Conservation (phyloP, 1,140 invertebrate genomes). For the Conus betulinus region DNA sequence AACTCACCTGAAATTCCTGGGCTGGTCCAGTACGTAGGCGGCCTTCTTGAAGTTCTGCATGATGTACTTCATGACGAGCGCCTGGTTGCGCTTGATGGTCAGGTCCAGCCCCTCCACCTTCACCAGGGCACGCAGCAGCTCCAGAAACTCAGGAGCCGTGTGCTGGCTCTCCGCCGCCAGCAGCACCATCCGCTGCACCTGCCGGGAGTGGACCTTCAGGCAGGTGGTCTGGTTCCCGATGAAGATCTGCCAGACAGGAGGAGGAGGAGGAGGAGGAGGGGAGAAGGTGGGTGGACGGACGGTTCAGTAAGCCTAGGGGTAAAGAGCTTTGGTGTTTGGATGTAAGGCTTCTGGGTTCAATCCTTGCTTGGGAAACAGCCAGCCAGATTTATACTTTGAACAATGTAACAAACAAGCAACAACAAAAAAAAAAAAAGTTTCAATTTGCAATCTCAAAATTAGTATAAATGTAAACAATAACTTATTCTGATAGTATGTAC, state of each 20-base stretch:
- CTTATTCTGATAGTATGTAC: too few species aligned
- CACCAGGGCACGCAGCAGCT: slow-evolving; percentile 71
- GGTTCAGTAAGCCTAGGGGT: neutral
- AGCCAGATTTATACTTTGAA: too few species aligned
- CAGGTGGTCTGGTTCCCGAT: slow-evolving; percentile 73
- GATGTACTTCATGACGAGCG: slow-evolving; percentile 75
- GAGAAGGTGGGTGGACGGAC: neutral
- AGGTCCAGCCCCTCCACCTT: slow-evolving; percentile 74
- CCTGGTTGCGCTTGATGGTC: slow-evolving; percentile 74
- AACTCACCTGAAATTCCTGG: slow-evolving; percentile 60
- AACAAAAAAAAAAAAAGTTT: too few species aligned
- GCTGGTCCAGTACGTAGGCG: slow-evolving; percentile 73
- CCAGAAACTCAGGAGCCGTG: slow-evolving; percentile 73
- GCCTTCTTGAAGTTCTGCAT: slow-evolving; percentile 75
- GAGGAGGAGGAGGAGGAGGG: neutral
- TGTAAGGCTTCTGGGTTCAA: too few species aligned
- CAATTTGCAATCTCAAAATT: too few species aligned
- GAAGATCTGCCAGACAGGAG: slow-evolving; percentile 64
- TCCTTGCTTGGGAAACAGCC: too few species aligned
- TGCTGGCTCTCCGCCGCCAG: slow-evolving; percentile 69
- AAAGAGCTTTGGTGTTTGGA: neutral
- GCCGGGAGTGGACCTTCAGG: slow-evolving; percentile 71
- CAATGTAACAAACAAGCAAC: too few species aligned
- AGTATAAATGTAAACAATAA: too few species aligned
- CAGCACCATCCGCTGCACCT: slow-evolving; percentile 73